Percentiles rank a stretch among this genome's conserved stretches.
phyloP scores from a whole-genome alignment of 2,888 invertebrate species.

The Perizoma affinitatum region DNA sequence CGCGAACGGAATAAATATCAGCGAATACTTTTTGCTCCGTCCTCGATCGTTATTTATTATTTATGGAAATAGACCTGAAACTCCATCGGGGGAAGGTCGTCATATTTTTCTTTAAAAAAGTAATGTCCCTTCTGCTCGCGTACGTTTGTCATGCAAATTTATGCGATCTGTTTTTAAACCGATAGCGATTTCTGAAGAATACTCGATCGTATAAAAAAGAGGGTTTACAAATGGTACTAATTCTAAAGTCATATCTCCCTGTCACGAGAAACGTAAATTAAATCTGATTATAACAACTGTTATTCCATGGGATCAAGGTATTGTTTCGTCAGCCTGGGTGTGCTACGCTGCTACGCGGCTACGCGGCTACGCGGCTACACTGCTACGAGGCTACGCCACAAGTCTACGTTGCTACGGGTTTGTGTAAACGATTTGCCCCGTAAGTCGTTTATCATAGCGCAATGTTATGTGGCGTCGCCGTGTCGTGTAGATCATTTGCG shows the following conservation, averaged over 20 bases:
- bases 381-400: conserved; percentile 1
- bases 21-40: conserved; percentile 73
- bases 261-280: conserved; percentile 68
- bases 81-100: conserved; percentile 76
- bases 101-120: conserved; percentile 82
- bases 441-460: conserved; percentile 49
- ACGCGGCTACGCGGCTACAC: conserved; percentile 12
- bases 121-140: conserved; percentile 70
- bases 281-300: conserved; percentile 28
- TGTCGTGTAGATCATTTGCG: conserved; percentile 54
- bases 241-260: conserved; percentile 57
- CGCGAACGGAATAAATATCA: conserved; percentile 77
- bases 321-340: not conserved
- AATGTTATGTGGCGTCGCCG: conserved; percentile 48
- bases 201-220: conserved; percentile 67
- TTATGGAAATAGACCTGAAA: conserved; percentile 81
- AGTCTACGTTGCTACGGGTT: conserved; percentile 15
- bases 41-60: conserved; percentile 82
- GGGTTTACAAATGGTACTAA: conserved; percentile 64
- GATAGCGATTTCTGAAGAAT: conserved; percentile 77
- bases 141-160: conserved; percentile 80
- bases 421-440: conserved; percentile 21
- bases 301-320: no score
- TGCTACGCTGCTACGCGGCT: conserved; percentile 5
- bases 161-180: conserved; percentile 79